Base-by-base conservation (phyloP, 2,888 invertebrate species). In the Actias luna region DNA sequence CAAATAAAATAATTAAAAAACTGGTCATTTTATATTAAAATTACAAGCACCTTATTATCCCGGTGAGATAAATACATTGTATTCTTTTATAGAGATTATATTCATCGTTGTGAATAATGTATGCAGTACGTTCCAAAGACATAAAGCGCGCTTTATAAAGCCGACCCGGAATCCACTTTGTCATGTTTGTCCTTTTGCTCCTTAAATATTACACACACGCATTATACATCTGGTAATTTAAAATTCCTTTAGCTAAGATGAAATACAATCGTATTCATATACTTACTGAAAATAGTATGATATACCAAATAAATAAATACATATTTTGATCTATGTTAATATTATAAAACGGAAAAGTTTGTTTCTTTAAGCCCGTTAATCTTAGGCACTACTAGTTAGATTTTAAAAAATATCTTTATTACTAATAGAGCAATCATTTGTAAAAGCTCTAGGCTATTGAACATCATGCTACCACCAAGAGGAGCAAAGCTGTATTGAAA, bases 1-100 rank as follows among this genome's bases (percentile, higher is more conserved):
- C 39, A 33, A 18, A 16, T 29, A 52, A 70, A 78, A 79, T 83
- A 78, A 79, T 83, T 80, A 80, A 75, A 70, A 72, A 77, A 76
- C 80, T 76, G 78, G 79, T 75, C 69, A 73, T 71, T 73, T 76
- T 76, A 77, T 76, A 78, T 83, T 80, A 79, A 78, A 81, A 82
- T 80, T 79, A 77, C 78, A 80, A 78, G 76, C 75, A 70, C 65
- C 63, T 64, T 52, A 65, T 72, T 68, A 65, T 71, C 74, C 76
- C 73, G 62, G 71, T 69, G 75, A 64, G 70, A 61, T 60, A 59
- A 67, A 68, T 68, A 71, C 78, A 76, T 75, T 78, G 77, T 77
- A 74, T 77, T 75, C 75, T 78, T 72, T 74, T 77, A 74, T 71
- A 68, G 66, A 73, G 75, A 78, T 77, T 78, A 77, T n/a, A n/a